Conservation (phyloP, 2,113 vertebrate genomes). For the Bostrychus sinensis region DNA sequence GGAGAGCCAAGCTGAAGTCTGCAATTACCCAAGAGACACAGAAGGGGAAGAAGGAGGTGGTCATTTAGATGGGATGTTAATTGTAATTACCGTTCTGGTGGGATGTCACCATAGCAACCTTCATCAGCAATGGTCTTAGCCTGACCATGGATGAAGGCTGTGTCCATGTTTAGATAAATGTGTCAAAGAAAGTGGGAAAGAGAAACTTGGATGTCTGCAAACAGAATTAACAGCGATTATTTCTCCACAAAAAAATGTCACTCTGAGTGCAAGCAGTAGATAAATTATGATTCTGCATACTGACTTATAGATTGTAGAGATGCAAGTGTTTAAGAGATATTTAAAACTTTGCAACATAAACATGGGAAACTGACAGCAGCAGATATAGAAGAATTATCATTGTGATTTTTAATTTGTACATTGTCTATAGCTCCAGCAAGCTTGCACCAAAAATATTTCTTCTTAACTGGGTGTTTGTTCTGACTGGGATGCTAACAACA, state of each 20-base stretch:
- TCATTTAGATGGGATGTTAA: slow-evolving; percentile 75
- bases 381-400: too few species aligned
- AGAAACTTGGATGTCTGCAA: slow-evolving; percentile 15
- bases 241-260: not conserved
- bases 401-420: too few species aligned
- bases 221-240: not conserved
- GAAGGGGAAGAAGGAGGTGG: slow-evolving; percentile 56
- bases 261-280: not conserved
- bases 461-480: not conserved
- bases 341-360: too few species aligned
- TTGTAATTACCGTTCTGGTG: slow-evolving; percentile 75
- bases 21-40: slow-evolving; percentile 64
- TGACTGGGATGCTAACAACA: not conserved
- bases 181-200: not conserved
- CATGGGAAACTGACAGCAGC: too few species aligned
- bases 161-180: not conserved
- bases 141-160: slow-evolving; percentile 33
- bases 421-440: too few species aligned
- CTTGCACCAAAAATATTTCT: too few species aligned
- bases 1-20: slow-evolving; percentile 56
- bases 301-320: not conserved
- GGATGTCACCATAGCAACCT: slow-evolving; percentile 70
- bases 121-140: slow-evolving; percentile 47
- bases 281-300: not conserved
- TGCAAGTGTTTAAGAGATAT: not conserved